Conservation (phyloP, 2,113 vertebrate genomes). For the Apteryx mantelli region DNA sequence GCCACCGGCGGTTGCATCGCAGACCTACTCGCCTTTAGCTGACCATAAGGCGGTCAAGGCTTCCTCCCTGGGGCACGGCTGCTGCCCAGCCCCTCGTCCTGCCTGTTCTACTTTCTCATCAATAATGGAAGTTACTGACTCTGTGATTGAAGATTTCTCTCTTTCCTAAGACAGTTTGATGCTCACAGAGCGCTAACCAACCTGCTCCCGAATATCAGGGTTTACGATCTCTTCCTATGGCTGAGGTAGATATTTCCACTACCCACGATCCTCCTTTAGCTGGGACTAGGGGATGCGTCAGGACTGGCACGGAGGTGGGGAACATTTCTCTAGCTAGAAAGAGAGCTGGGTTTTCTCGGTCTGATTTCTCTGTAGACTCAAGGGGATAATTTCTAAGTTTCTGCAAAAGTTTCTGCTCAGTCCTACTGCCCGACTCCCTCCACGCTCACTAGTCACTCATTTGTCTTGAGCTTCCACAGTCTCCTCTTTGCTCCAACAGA, state of each 20-base stretch:
- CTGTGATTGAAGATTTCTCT: neutral
- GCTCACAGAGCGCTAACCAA: neutral
- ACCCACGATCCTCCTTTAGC: neutral
- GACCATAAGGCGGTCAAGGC: neutral
- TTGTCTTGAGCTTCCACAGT: neutral
- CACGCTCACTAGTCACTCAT: neutral
- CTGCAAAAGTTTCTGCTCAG: neutral
- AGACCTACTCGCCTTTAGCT: neutral
- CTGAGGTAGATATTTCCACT: neutral
- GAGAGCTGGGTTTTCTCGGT: neutral
- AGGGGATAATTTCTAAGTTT: neutral
- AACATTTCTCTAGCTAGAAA: too few species aligned
- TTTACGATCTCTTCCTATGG: neutral
- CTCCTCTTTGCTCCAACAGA: neutral
- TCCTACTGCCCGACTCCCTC: neutral
- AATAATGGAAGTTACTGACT: neutral
- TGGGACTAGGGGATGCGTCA: neutral
- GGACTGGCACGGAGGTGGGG: neutral
- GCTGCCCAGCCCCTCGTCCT: neutral
- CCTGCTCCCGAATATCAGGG: neutral
- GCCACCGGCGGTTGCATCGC: neutral
- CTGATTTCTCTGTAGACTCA: neutral
- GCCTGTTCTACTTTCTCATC: neutral
- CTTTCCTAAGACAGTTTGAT: neutral
- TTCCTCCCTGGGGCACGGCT: neutral